These are phyloP conservation scores for Microctonus hyperodae DNA, from an alignment of 2,888 invertebrate species.

Conservation along the genomic window DNA sequence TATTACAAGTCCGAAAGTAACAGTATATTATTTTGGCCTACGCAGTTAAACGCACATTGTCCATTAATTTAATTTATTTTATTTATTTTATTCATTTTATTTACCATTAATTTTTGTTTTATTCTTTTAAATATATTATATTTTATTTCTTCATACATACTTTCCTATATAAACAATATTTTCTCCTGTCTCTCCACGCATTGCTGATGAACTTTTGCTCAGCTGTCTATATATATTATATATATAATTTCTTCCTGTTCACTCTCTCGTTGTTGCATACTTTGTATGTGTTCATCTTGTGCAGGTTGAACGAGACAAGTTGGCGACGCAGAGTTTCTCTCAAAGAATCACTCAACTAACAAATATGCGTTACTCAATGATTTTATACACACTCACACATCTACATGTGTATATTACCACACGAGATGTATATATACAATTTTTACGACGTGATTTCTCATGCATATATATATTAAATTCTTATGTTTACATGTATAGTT, in stretches of 20 bases:
- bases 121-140: neutral
- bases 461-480: neutral
- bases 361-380: neutral
- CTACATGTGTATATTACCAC: no score
- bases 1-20: conserved; percentile 11
- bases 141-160: neutral
- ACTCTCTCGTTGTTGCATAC: neutral
- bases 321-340: conserved; percentile 43
- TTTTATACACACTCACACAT: neutral
- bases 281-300: neutral
- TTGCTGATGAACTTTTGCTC: neutral
- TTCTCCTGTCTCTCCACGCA: neutral
- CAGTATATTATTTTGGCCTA: conserved; percentile 49
- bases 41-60: conserved; percentile 46
- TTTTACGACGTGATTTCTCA: neutral
- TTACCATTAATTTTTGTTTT: conserved; percentile 4
- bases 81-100: conserved; percentile 22
- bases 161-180: neutral
- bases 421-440: neutral
- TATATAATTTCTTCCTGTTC: conserved; percentile 9
- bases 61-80: neutral
- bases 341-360: conserved; percentile 1
- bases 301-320: conserved; percentile 49
- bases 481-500: neutral
- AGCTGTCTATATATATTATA: conserved; percentile 10